Conservation (phyloP, 2,113 vertebrate genomes). For the Sitta europaea region DNA sequence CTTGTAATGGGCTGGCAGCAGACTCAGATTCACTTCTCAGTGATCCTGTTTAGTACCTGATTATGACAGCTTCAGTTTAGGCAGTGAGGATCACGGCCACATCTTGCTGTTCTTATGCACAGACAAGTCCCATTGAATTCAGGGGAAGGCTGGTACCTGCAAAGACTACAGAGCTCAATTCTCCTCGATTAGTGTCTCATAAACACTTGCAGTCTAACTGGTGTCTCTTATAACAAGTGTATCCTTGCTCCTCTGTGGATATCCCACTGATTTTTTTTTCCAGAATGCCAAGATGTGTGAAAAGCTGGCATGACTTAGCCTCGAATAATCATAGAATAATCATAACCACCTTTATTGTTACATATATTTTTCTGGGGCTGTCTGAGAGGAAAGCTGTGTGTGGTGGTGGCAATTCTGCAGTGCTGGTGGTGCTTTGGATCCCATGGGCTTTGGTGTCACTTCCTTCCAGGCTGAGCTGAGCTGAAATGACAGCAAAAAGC, state of each 20-base stretch:
- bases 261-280: neutral
- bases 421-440: rapidly evolving
- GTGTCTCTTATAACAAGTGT: neutral
- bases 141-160: neutral
- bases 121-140: neutral
- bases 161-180: neutral
- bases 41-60: neutral
- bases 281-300: neutral
- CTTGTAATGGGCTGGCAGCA: conserved; percentile 29
- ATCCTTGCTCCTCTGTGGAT: neutral
- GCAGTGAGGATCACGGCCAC: neutral
- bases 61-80: neutral
- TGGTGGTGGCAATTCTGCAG: neutral
- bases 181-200: neutral
- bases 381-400: neutral
- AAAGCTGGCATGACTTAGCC: neutral
- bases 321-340: neutral
- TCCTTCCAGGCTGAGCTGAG: neutral
- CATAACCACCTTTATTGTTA: neutral
- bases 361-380: neutral
- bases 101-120: neutral
- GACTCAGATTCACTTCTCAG: neutral
- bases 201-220: neutral
- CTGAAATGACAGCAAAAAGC: neutral
- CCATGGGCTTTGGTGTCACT: neutral